Base-by-base conservation (phyloP, 2,888 invertebrate species). In the Lepidochrysops patricia region DNA sequence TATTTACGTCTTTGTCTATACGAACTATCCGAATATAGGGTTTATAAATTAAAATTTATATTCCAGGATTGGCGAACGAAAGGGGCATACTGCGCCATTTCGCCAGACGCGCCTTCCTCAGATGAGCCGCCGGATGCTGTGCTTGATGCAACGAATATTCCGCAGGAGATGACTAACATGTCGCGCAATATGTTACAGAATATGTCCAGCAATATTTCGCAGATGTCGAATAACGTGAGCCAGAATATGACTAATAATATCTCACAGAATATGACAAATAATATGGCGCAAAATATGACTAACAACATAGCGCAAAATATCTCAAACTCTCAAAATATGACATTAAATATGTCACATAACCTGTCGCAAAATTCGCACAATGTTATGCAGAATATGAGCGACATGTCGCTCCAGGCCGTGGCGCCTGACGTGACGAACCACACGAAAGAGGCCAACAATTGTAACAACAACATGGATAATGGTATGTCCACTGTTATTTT, bases 21-120 rank as follows among this genome's bases (percentile, higher is more conserved):
- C n/a, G n/a, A n/a, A n/a, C n/a, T n/a, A n/a, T n/a, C n/a, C n/a
- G n/a, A n/a, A n/a, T n/a, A n/a, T n/a, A n/a, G n/a, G n/a, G n/a
- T n/a, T n/a, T n/a, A n/a, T n/a, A n/a, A n/a, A n/a, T n/a, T 57
- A 57, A 48, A n/a, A 12, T 13, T 29, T 6, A 29, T 29, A 29
- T 29, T 19, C 32, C 67, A 87, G 82, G 87, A 86, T 68, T 87
- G 83, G 86, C 84, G 83, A 67, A 82, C 80, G 54, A 86, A 82
- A 79, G 89, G 89, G 19, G 79, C 85, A 13, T 89, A 89, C 69
- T 79, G 83, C 19, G 77, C 85, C 2, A 76, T 89, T 52, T 80
- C 80, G 27, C 64, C 77, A 56, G 83, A 82, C 59, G 80, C 74
- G 52, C 77, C 78, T 29, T 87, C 87, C 0, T 86, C 86, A 0